A percentile compares a stretch with the other conserved stretches of the same genome.
phyloP scores from a whole-genome alignment of 1,140 invertebrate species.

The Himalopsyche phryganea region DNA sequence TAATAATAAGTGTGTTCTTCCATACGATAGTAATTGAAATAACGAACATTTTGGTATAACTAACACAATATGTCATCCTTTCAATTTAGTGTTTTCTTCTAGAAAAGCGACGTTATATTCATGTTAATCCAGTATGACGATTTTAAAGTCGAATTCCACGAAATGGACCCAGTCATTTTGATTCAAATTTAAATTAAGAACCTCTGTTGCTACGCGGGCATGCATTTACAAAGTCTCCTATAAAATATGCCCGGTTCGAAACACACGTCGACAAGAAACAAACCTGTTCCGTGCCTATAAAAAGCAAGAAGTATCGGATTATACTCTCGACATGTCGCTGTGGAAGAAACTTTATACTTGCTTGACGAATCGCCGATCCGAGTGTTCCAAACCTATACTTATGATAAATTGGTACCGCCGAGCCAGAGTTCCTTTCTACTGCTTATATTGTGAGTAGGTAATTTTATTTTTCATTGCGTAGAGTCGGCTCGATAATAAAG shows the following conservation, averaged over 20 bases:
- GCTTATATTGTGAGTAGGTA: constrained; percentile 22
- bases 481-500: constrained; percentile 17
- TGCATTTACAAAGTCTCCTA: constrained; percentile 2
- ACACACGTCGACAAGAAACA: constrained; percentile 27
- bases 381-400: constrained; percentile 30
- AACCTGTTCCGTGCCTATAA: constrained; percentile 4
- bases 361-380: not conserved
- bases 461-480: constrained; percentile 26
- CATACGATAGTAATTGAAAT: too few species aligned
- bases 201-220: too few species aligned
- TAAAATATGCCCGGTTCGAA: constrained; percentile 27
- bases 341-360: not conserved
- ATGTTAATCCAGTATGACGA: too few species aligned
- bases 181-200: too few species aligned
- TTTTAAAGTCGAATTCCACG: too few species aligned
- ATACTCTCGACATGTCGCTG: not conserved
- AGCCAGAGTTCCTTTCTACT: constrained; percentile 13
- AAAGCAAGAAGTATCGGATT: constrained; percentile 8
- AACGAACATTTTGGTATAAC: too few species aligned
- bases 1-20: too few species aligned
- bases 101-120: too few species aligned
- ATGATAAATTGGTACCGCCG: constrained; percentile 34
- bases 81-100: too few species aligned
- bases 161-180: too few species aligned
- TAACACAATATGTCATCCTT: too few species aligned